Evolutionary conservation across 2,113 vertebrate species (phyloP), one percentile per base, ranked within the genome.

Genomic region (Macheiramphus alcinus): DNA sequence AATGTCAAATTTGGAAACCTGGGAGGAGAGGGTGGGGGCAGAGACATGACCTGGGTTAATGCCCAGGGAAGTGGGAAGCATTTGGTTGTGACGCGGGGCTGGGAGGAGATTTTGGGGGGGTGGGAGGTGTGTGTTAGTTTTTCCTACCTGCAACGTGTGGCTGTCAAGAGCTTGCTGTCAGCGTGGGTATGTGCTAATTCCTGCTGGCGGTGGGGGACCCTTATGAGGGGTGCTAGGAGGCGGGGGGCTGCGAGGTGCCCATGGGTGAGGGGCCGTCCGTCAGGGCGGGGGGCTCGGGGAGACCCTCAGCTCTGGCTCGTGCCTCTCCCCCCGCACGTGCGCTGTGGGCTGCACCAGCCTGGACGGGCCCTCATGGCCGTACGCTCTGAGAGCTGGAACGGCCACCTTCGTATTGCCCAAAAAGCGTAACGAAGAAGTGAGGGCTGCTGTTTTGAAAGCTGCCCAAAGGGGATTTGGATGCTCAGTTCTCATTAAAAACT

Each of bases 1-100:
- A 31, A 94, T 96, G 74, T 97, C 88, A 97, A 86, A 90, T 95
- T 93, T 85, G n/a, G 23, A 80, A 95, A 88, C 75, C 62, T 43
- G 47, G 56, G 40, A 68, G 32, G 13, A 86, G 93, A 91, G 6
- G 1, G 1, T 19, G 6, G 14, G 31, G 76, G 45, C 67, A 91
- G 91, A 97, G 75, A 86, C 88, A 84, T 87, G 94, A 93, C 70
- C 42, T 20, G 8, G 86, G 62, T 88, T 85, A 92, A 70, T 93
- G 96, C 95, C 63, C 58, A 82, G 80, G 85, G 92, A 92, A 94
- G 34, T 90, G 81, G 9, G 76, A 58, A 68, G 50, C 38, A 34
- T 95, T 96, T 87, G 27, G 13, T 73, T 1, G 7, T 11, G 59
- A 34, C 56, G 14, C 6, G 52, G 59, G 55, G 72, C 86, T 85